phyloP scores from a whole-genome alignment of 2,797 vertebrate genomes.

The Picus viridis region DNA sequence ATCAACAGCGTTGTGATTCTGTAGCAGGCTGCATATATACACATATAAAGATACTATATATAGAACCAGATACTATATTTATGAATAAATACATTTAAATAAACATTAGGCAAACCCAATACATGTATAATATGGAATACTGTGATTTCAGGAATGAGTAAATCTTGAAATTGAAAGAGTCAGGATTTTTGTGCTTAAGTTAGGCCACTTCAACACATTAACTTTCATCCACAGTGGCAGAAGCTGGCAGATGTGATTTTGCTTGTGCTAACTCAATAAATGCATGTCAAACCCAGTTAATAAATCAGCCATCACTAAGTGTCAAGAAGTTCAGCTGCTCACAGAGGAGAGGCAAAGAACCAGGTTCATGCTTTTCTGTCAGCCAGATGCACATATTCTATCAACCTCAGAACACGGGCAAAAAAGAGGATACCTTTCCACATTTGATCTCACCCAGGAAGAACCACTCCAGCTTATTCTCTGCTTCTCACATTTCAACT shows the following conservation, averaged over 20 bases:
- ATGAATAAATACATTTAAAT: not conserved
- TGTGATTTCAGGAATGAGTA: not conserved
- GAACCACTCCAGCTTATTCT: not conserved
- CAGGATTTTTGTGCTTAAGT: not conserved
- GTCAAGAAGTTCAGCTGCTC: not conserved
- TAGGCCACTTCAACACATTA: not conserved
- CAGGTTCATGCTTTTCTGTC: not conserved
- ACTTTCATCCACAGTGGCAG: slow-evolving; percentile 13
- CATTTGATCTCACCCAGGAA: not conserved
- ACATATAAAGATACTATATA: not conserved
- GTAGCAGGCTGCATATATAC: not conserved
- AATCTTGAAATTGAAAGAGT: not conserved
- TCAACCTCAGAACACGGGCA: not conserved
- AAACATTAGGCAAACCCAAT: not conserved
- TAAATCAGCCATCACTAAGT: slow-evolving; percentile 23
- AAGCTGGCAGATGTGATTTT: slow-evolving; percentile 40
- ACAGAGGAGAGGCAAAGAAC: not conserved
- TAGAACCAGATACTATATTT: not conserved
- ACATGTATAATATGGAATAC: not conserved
- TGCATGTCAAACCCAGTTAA: slow-evolving; percentile 6
- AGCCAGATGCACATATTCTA: not conserved
- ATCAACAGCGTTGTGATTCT: slow-evolving; percentile 33
- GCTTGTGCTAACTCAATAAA: slow-evolving; percentile 36
- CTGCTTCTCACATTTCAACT: not conserved
- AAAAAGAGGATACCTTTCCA: not conserved